A percentile compares a stretch with the other conserved stretches of the same genome.
Evolutionary conservation across 1,140 invertebrate species (phyloP).

Genomic region (Bombus soroeensis): DNA sequence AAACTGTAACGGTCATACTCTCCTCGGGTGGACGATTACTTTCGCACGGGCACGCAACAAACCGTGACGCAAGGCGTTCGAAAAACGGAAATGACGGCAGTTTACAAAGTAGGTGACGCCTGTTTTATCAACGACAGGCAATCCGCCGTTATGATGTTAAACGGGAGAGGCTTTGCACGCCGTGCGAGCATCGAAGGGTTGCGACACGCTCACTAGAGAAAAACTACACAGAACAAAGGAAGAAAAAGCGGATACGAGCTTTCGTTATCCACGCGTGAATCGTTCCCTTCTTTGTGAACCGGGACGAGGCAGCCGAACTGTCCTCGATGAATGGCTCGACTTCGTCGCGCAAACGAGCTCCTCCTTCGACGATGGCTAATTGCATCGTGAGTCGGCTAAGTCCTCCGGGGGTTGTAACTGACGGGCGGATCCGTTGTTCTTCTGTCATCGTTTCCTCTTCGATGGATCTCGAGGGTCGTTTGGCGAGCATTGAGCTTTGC

Average conservation of each 20-base stretch:
- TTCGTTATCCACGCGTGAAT: conserved; percentile 16
- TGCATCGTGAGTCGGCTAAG: neutral
- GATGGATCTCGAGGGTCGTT: neutral
- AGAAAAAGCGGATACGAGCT: neutral
- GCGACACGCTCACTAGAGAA: neutral
- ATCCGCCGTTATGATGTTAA: neutral
- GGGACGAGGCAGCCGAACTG: neutral
- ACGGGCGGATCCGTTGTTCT: conserved; percentile 2
- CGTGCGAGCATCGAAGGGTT: neutral
- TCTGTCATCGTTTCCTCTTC: conserved; percentile 5
- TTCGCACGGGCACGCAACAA: conserved; percentile 31
- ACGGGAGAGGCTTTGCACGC: neutral
- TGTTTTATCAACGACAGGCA: conserved; percentile 35
- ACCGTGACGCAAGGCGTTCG: conserved; percentile 37
- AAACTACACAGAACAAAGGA: neutral
- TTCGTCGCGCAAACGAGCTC: neutral
- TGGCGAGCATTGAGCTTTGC: neutral
- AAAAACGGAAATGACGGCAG: conserved; percentile 39
- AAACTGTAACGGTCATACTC: conserved; percentile 28
- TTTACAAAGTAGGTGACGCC: conserved; percentile 34
- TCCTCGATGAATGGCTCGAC: conserved; percentile 1
- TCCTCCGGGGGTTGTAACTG: neutral
- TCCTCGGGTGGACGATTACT: conserved; percentile 1
- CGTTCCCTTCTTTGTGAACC: neutral
- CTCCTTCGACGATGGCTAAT: neutral